phyloP scores from a whole-genome alignment of 2,888 invertebrate genomes.

The Steromphala cineraria region DNA sequence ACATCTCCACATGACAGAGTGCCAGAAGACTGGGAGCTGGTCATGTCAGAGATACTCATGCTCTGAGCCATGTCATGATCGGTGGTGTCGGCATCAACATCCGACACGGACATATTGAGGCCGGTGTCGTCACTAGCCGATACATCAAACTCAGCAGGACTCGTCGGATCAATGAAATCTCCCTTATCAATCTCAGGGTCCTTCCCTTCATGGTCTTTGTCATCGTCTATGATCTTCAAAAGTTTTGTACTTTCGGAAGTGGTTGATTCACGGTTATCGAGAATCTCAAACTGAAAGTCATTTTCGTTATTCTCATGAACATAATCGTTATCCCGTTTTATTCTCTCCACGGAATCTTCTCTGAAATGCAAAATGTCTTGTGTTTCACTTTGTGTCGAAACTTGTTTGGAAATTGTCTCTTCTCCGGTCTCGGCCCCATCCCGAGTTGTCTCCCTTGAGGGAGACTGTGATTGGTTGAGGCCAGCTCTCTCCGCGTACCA shows the following conservation, averaged over 20 bases:
- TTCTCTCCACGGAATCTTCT: neutral
- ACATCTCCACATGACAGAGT: conserved; percentile 26
- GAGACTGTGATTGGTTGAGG: conserved; percentile 19
- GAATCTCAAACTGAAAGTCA: conserved; percentile 20
- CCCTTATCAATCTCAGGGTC: neutral
- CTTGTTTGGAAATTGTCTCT: conserved; percentile 12
- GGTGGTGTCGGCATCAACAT: conserved; percentile 32
- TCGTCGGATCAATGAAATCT: conserved; percentile 7
- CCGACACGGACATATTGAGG: conserved; percentile 31
- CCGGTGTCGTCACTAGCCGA: conserved; percentile 28
- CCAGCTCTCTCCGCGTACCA: conserved; percentile 10
- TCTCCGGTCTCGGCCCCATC: conserved; percentile 17
- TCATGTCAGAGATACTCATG: conserved; percentile 36
- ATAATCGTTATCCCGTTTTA: neutral
- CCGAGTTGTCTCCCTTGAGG: conserved; percentile 23
- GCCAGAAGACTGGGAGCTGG: conserved; percentile 28
- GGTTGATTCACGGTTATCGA: conserved; percentile 18
- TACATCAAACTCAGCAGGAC: neutral
- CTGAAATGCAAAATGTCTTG: conserved; percentile 4
- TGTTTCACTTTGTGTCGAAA: neutral
- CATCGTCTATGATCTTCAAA: conserved; percentile 28
- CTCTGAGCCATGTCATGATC: conserved; percentile 7
- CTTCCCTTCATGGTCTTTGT: neutral
- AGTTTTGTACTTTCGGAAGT: neutral
- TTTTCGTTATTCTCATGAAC: neutral